phyloP scores from a whole-genome alignment of 2,113 vertebrate genomes.

The Cynopterus brachyotis region DNA sequence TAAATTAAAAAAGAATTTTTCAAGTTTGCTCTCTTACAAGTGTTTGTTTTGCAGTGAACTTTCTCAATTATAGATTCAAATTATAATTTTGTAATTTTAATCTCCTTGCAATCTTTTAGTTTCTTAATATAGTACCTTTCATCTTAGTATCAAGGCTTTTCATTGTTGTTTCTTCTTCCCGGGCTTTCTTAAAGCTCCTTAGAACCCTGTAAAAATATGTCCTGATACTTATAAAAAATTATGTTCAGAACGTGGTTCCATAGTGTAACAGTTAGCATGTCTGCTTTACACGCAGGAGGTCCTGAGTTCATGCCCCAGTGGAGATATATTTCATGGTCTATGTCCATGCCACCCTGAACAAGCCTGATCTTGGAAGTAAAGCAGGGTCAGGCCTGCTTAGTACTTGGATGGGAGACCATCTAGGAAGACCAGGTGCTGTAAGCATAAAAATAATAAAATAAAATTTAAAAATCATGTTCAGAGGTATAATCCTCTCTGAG shows the following conservation, averaged over 20 bases:
- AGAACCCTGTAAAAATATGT: neutral
- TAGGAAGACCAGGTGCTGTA: too few relatives aligned
- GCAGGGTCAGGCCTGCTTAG: too few relatives aligned
- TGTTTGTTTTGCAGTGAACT: neutral
- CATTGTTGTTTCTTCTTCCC: neutral
- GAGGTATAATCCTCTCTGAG: neutral
- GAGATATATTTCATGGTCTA: too few relatives aligned
- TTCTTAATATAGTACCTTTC: neutral
- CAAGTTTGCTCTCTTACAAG: neutral
- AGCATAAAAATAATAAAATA: too few relatives aligned
- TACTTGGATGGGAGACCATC: too few relatives aligned
- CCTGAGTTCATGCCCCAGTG: too few relatives aligned
- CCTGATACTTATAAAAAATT: neutral
- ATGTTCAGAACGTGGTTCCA: neutral
- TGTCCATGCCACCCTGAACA: too few relatives aligned
- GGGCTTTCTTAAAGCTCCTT: neutral
- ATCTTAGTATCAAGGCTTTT: neutral
- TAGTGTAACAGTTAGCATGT: too few relatives aligned
- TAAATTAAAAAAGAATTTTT: neutral
- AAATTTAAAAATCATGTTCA: neutral
- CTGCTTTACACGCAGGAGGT: too few relatives aligned
- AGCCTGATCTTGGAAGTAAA: too few relatives aligned
- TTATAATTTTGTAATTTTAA: conserved; percentile 7
- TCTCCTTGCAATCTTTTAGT: neutral
- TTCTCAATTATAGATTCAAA: neutral